A percentile compares a stretch with the other conserved stretches of the same genome.
phyloP scores from a whole-genome alignment of 2,797 vertebrate genomes.

The Myotis pilosus region DNA sequence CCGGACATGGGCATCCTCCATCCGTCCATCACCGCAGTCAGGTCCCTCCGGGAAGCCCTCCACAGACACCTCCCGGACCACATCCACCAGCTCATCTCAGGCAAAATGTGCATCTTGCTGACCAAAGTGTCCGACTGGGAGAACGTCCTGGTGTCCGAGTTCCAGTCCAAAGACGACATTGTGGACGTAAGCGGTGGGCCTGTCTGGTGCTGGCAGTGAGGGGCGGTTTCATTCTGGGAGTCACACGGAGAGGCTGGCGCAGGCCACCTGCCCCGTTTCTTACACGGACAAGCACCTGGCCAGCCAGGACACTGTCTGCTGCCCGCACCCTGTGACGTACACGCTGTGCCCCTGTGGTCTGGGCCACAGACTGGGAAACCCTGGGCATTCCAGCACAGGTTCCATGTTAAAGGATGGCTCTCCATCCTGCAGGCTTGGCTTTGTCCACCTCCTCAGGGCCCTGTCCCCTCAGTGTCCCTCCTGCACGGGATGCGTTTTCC shows the following conservation, averaged over 20 bases:
- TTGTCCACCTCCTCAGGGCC: not conserved
- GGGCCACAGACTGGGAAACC: fast-evolving
- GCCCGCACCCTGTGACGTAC: too few relatives aligned
- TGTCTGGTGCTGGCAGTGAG: not conserved
- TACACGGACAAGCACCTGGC: too few relatives aligned
- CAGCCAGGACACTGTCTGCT: too few relatives aligned
- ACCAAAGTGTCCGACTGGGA: conserved; percentile 92
- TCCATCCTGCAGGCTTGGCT: not conserved
- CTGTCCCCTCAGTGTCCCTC: not conserved
- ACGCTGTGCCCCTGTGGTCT: fast-evolving
- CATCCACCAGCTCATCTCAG: conserved; percentile 85
- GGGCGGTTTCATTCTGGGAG: not conserved
- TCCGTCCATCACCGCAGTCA: conserved; percentile 90
- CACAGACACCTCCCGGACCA: conserved; percentile 87
- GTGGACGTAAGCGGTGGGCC: conserved; percentile 86
- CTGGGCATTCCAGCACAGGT: not conserved
- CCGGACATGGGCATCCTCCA: conserved; percentile 91
- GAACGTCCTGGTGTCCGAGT: conserved; percentile 93
- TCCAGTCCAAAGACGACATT: conserved; percentile 93
- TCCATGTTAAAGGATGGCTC: not conserved
- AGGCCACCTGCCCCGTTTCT: too few relatives aligned
- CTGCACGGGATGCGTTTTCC: fast-evolving
- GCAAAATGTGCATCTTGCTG: conserved; percentile 89
- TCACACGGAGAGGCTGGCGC: not conserved
- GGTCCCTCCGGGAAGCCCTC: conserved; percentile 85